These are phyloP conservation scores for Macaria liturata DNA, from an alignment of 2,888 invertebrate genomes.

Conservation along the genomic window DNA sequence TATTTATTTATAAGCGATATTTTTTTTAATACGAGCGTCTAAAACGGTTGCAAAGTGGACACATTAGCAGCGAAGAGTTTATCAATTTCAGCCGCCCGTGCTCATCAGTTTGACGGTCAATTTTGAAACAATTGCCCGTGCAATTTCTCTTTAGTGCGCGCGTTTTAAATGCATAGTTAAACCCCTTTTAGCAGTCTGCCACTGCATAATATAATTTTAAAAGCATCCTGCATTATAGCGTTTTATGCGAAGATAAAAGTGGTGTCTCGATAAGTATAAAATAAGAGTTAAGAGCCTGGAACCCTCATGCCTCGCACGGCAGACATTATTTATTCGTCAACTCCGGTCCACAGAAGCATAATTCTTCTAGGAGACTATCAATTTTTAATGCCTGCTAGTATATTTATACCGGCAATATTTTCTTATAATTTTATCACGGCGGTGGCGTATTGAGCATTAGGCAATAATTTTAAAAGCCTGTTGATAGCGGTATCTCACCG, in stretches of 20 bases:
- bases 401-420: slow-evolving; percentile 30
- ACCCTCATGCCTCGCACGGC: slow-evolving; percentile 41
- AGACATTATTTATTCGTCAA: slow-evolving; percentile 53
- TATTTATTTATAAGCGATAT: too few species aligned
- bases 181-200: slow-evolving; percentile 42
- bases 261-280: slow-evolving; percentile 70
- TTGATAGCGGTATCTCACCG: slow-evolving; percentile 4
- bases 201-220: slow-evolving; percentile 61
- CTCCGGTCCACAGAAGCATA: slow-evolving; percentile 44
- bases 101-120: slow-evolving; percentile 23
- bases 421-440: slow-evolving; percentile 18
- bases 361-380: slow-evolving; percentile 46
- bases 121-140: slow-evolving; percentile 30
- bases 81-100: background rate
- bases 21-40: background rate
- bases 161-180: slow-evolving; percentile 44
- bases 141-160: slow-evolving; percentile 34
- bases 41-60: background rate
- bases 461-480: slow-evolving; percentile 20
- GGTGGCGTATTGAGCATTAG: slow-evolving; percentile 7
- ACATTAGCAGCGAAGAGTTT: slow-evolving; percentile 9
- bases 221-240: slow-evolving; percentile 62
- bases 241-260: slow-evolving; percentile 70
- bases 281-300: slow-evolving; percentile 56
- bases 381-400: slow-evolving; percentile 47